A percentile compares a stretch with the other conserved stretches of the same genome.
Conservation (phyloP, 2,888 invertebrate genomes). For the Sphaerophoria taeniata region DNA sequence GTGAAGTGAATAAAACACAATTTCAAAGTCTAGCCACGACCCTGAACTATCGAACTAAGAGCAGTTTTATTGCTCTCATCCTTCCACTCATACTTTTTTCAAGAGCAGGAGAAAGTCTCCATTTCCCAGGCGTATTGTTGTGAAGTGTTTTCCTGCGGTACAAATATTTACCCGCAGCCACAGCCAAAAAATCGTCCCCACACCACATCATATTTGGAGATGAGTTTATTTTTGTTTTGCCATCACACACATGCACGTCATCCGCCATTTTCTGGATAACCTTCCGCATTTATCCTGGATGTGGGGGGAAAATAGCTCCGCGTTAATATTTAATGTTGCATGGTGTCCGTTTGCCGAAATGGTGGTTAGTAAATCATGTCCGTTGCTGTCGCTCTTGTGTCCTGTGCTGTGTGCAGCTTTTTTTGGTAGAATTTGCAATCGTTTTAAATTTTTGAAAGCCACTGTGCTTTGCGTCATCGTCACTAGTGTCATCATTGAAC, state of each 20-base stretch:
- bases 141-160: constrained; percentile 62
- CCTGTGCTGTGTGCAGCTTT: too few relatives aligned
- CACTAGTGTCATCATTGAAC: constrained; percentile 69
- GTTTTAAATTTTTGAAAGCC: constrained; percentile 65
- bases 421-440: constrained; percentile 2
- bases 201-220: too few relatives aligned
- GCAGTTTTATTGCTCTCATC: too few relatives aligned
- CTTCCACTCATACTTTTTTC: too few relatives aligned
- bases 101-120: not conserved
- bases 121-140: constrained; percentile 54
- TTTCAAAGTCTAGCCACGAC: constrained; percentile 67
- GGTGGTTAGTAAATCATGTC: constrained; percentile 74
- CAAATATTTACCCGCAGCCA: constrained; percentile 64
- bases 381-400: too few relatives aligned
- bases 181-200: constrained; percentile 61
- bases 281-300: constrained; percentile 43
- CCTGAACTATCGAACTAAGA: constrained; percentile 70
- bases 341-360: constrained; percentile 64
- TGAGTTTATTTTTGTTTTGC: constrained; percentile 25
- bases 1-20: constrained; percentile 33
- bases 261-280: constrained; percentile 31
- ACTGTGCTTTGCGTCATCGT: too few relatives aligned
- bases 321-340: constrained; percentile 73
- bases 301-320: constrained; percentile 20
- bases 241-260: constrained; percentile 48